Evolutionary conservation across 2,113 vertebrate genomes (phyloP).

Genomic region (Physeter macrocephalus): DNA sequence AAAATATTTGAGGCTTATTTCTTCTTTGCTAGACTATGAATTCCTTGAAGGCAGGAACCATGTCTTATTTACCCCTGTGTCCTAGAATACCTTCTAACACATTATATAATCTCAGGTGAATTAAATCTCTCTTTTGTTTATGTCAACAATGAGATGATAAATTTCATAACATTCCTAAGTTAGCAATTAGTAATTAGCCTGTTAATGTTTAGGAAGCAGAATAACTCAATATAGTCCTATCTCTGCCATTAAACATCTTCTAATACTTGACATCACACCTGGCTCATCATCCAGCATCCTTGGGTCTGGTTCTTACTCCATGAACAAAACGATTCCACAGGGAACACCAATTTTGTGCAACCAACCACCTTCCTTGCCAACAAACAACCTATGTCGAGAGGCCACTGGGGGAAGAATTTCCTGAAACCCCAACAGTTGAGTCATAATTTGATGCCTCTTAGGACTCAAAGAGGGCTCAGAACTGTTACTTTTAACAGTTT

Average conservation of each 20-base stretch:
- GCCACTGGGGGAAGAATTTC: background rate
- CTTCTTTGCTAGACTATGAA: background rate
- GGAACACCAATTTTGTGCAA: background rate
- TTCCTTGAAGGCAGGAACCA: background rate
- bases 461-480: background rate
- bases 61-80: background rate
- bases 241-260: background rate
- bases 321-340: background rate
- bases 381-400: background rate
- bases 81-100: background rate
- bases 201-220: background rate
- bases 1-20: background rate
- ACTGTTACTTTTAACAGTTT: background rate
- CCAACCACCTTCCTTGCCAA: background rate
- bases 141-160: background rate
- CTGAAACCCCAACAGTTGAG: background rate
- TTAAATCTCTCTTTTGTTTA: slow-evolving; percentile 8
- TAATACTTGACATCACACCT: background rate
- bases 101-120: background rate
- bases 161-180: slow-evolving; percentile 23
- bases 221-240: background rate
- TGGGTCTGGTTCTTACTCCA: background rate
- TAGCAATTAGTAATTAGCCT: slow-evolving; percentile 1
- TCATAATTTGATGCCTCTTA: background rate
- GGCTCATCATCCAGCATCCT: background rate